phyloP scores from a whole-genome alignment of 92 coral and sea anemone species.

The Nematostella vectensis region DNA sequence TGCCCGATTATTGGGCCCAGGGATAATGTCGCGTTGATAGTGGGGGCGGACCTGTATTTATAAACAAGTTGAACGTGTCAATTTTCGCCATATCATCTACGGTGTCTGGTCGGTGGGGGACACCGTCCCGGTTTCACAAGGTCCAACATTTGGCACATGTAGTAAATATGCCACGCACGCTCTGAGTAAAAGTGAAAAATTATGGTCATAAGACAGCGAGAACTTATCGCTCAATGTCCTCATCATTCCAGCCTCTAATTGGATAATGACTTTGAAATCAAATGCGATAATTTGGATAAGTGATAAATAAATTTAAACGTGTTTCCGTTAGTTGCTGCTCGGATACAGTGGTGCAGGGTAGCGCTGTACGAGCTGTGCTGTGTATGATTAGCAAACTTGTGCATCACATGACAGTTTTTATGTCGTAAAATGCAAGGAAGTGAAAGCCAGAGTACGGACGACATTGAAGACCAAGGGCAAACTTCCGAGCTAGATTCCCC shows the following conservation, averaged over 20 bases:
- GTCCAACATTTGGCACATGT: too few relatives aligned
- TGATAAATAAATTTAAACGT: conserved; percentile 31
- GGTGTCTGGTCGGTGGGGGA: neutral
- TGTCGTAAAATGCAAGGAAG: conserved; percentile 19
- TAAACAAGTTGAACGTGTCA: neutral
- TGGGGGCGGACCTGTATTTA: neutral
- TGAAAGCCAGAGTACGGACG: conserved; percentile 15
- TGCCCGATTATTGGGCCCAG: neutral
- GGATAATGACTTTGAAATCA: conserved; percentile 33
- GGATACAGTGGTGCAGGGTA: too few relatives aligned
- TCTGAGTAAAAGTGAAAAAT: too few relatives aligned
- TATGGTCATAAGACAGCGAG: neutral
- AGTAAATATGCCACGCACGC: too few relatives aligned
- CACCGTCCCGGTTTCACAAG: neutral
- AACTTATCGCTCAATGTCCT: conserved; percentile 18
- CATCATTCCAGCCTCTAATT: conserved; percentile 21
- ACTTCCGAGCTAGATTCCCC: conserved; percentile 6
- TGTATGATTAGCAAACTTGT: conserved; percentile 4
- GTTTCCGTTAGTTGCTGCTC: conserved; percentile 17
- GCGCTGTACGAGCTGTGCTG: too few relatives aligned
- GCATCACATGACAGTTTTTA: conserved; percentile 11
- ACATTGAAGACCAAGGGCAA: conserved; percentile 10
- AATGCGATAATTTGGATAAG: conserved; percentile 31
- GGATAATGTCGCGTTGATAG: neutral
- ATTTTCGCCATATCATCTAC: neutral